Evolutionary conservation across 2,113 vertebrate species (phyloP), one percentile per base, ranked within the genome.

Genomic region (Spermophilus dauricus): DNA sequence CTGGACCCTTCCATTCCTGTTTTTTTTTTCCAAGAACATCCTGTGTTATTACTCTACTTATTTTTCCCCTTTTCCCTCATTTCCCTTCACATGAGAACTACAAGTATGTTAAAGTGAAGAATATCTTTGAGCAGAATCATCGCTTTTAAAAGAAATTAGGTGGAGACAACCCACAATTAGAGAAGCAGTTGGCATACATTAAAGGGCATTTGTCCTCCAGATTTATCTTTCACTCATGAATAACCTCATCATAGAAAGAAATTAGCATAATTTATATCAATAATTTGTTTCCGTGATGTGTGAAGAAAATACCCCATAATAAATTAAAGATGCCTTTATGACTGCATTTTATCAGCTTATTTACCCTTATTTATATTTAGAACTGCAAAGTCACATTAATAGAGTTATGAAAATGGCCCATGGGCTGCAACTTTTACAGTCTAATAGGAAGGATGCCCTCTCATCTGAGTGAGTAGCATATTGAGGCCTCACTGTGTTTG

Each of bases 181-280:
- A 82, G 17, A 97, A 93, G 63, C 24, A 81, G 30, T 78, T 85
- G n/a, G 13, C 91, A n/a, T 1, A 4, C 45, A 84, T 82, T 87
- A 95, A 51, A 83, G 4, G 95, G 4, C 1, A 89, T 95, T 98
- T 97, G 39, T 94, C 30, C 28, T 96, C 75, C 58, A 89, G 8
- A 73, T 97, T 97, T 81, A 86, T 93, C 97, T 98, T 98, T 89
- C n/a, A 94, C n/a, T 98, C 61, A 80, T 95, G 82, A 97, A 89
- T 97, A 39, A 95, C 30, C 12, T 7, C 45, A 93, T 94, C 51
- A 72, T 4, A 8, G 2, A 92, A 97, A 95, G 2, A 78, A 93
- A 98, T 97, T 96, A 93, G 10, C 42, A 85, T 95, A 82, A 97
- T 94, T 95, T 94, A 72, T 95, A 97, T 72, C 48, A 98, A 73